phyloP scores from a whole-genome alignment of 2,888 invertebrate genomes.

The Volucella zonaria region DNA sequence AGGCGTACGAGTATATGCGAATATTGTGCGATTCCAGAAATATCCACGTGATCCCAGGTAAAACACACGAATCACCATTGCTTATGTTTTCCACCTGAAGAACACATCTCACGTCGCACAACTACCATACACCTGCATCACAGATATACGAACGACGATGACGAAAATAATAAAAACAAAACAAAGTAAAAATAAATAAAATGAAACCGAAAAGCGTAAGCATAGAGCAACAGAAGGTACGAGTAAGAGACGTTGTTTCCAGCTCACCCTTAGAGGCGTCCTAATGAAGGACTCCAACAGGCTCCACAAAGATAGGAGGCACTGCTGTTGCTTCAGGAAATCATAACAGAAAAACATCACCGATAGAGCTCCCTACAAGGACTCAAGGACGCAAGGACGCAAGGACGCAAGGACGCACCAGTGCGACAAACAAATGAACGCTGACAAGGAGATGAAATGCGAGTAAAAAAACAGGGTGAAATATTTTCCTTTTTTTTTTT shows the following conservation, averaged over 20 bases:
- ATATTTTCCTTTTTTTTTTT: background rate
- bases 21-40: background rate
- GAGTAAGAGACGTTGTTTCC: conserved; percentile 3
- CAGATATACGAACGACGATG: conserved; percentile 20
- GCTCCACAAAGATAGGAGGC: background rate
- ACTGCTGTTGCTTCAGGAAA: conserved; percentile 33
- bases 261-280: background rate
- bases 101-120: background rate
- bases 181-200: conserved; percentile 24
- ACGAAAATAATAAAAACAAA: background rate
- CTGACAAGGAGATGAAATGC: conserved; percentile 24
- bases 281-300: conserved; percentile 36
- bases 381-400: background rate
- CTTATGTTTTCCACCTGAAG: conserved; percentile 46
- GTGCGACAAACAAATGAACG: background rate
- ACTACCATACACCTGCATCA: conserved; percentile 33
- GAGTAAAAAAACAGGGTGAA: conserved; percentile 11
- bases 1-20: background rate
- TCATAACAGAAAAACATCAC: conserved; percentile 27
- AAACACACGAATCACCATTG: conserved; percentile 44
- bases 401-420: too few relatives aligned
- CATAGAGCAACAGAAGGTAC: conserved; percentile 8
- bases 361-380: conserved; percentile 15
- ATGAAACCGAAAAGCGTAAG: conserved; percentile 17
- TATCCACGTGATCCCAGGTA: conserved; percentile 37